phyloP scores from a whole-genome alignment of 2,888 invertebrate species.

The Lacanobia wlatinum region DNA sequence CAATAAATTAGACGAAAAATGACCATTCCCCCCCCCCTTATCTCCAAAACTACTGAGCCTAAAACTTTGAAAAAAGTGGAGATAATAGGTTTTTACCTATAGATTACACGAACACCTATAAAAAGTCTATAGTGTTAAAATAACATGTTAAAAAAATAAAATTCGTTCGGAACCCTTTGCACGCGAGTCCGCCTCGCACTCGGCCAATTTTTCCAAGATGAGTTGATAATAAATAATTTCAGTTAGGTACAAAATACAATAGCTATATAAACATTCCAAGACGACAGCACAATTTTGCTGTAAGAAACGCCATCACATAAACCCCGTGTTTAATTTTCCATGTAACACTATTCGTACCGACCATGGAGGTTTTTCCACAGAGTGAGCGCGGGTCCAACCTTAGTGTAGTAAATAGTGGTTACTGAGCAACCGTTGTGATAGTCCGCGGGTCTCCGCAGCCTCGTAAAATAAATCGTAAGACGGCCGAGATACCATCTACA shows the following conservation, averaged over 20 bases:
- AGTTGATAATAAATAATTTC: not conserved
- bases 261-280: not conserved
- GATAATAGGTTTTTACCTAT: no score
- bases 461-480: slow-evolving; percentile 78
- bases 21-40: no score
- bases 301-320: slow-evolving; percentile 36
- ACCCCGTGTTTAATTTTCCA: slow-evolving; percentile 47
- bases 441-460: slow-evolving; percentile 28
- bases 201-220: not conserved
- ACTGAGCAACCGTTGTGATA: slow-evolving; percentile 27
- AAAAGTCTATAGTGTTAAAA: no score
- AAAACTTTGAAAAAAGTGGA: no score
- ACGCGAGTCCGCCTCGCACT: no score
- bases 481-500: slow-evolving; percentile 74
- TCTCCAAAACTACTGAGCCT: no score
- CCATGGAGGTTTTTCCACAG: slow-evolving; percentile 55
- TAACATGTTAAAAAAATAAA: no score
- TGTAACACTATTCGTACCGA: slow-evolving; percentile 30
- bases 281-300: slow-evolving; percentile 3
- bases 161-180: no score
- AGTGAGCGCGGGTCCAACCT: slow-evolving; percentile 37
- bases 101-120: no score
- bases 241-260: not conserved
- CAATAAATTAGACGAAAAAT: no score
- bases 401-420: slow-evolving; percentile 49